phyloP scores from a whole-genome alignment of 2,888 invertebrate species.

The Nymphalis polychloros region DNA sequence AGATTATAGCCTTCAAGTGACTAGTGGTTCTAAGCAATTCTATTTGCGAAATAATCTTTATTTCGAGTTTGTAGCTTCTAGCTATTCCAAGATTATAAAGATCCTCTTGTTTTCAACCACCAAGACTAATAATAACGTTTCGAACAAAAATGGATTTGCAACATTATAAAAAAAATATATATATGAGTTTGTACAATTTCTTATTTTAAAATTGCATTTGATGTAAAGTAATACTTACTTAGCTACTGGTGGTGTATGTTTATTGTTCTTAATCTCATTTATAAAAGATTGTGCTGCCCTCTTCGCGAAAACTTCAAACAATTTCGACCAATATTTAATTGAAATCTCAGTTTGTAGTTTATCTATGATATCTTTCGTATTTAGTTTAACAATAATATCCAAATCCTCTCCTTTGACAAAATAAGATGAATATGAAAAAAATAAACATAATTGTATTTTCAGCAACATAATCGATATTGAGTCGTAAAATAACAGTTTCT shows the following conservation, averaged over 20 bases:
- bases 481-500: slow-evolving; percentile 13
- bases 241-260: neutral
- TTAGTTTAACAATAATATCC: slow-evolving; percentile 45
- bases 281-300: slow-evolving; percentile 51
- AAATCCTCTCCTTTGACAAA: slow-evolving; percentile 32
- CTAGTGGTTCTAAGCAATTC: too few species aligned
- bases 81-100: too few species aligned
- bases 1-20: too few species aligned
- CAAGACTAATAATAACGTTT: too few species aligned
- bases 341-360: slow-evolving; percentile 49
- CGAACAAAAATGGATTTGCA: too few species aligned
- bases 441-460: slow-evolving; percentile 41
- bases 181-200: too few species aligned
- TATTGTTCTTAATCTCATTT: slow-evolving; percentile 45
- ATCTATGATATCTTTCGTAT: slow-evolving; percentile 48
- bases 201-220: too few species aligned
- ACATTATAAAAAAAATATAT: too few species aligned
- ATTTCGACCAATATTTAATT: slow-evolving; percentile 47
- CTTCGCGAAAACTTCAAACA: slow-evolving; percentile 51
- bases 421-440: slow-evolving; percentile 22
- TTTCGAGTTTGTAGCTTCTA: too few species aligned
- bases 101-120: too few species aligned
- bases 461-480: slow-evolving; percentile 44
- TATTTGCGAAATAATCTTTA: too few species aligned
- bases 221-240: too few species aligned